Conservation (phyloP, 2,113 vertebrate species). For the Electrona antarctica region DNA sequence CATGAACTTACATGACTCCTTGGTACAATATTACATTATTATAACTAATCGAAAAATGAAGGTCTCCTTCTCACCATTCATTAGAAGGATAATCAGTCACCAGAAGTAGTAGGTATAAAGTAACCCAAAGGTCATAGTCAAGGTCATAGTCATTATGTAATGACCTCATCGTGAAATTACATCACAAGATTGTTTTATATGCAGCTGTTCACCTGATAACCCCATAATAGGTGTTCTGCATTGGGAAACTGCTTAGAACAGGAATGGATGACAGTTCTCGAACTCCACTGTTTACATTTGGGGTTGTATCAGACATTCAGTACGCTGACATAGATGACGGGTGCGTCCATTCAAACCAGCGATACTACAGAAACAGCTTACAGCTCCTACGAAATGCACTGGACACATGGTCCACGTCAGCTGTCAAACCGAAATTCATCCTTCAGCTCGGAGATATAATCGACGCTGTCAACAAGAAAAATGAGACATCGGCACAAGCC, state of each 20-base stretch:
- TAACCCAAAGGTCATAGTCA: neutral
- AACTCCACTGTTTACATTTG: slow-evolving; percentile 82
- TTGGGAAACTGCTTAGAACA: neutral
- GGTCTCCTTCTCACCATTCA: no score
- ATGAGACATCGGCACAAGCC: slow-evolving; percentile 75
- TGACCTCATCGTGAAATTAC: no score
- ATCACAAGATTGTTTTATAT: no score
- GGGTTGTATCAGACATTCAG: slow-evolving; percentile 90
- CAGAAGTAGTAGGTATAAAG: no score
- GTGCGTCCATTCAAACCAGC: slow-evolving; percentile 70
- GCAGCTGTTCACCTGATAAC: no score
- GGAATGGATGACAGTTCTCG: slow-evolving; percentile 69
- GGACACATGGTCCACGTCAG: slow-evolving; percentile 77
- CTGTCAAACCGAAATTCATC: slow-evolving; percentile 76
- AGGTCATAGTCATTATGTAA: no score
- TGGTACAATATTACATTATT: no score
- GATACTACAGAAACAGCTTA: slow-evolving; percentile 88
- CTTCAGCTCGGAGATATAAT: slow-evolving; percentile 94
- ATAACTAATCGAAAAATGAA: no score
- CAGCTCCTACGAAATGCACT: slow-evolving; percentile 77
- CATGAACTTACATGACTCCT: no score
- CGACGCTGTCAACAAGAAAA: slow-evolving; percentile 85
- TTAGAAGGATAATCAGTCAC: no score
- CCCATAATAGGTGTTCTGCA: neutral
- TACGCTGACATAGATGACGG: slow-evolving; percentile 90